These are phyloP conservation scores for Pachypanchax playfairii DNA, from an alignment of 2,113 vertebrate genomes.

Conservation along the genomic window DNA sequence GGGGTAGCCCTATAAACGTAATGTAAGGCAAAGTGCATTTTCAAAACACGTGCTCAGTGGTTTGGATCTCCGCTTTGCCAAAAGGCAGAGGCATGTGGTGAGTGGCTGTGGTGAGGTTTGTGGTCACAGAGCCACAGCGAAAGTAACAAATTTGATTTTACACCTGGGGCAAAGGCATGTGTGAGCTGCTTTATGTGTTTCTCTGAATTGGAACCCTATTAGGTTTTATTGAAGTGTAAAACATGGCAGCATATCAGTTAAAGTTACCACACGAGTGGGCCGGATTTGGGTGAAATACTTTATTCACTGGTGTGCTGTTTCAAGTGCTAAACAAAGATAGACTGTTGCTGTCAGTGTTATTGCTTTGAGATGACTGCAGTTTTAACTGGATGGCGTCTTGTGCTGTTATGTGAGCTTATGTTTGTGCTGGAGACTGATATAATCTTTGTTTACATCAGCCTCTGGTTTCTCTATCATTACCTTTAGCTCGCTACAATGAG, in stretches of 20 bases:
- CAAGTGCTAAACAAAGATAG: conserved; percentile 60
- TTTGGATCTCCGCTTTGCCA: conserved; percentile 33
- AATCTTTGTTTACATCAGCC: conserved; percentile 71
- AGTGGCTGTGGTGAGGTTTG: conserved; percentile 49
- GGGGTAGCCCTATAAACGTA: conserved; percentile 14
- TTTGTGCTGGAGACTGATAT: conserved; percentile 56
- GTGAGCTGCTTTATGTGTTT: conserved; percentile 65
- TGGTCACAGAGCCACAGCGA: conserved; percentile 47
- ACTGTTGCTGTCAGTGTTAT: conserved; percentile 56
- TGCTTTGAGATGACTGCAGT: conserved; percentile 53
- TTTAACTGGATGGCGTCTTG: conserved; percentile 55
- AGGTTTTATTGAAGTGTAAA: conserved; percentile 73
- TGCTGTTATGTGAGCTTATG: conserved; percentile 51
- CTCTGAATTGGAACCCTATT: conserved; percentile 68
- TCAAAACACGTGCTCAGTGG: conserved; percentile 31
- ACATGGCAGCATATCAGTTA: conserved; percentile 67
- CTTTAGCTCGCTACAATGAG: conserved; percentile 56
- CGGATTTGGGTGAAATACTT: conserved; percentile 45
- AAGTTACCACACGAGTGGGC: conserved; percentile 54
- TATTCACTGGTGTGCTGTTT: conserved; percentile 50
- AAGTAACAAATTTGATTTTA: conserved; percentile 65
- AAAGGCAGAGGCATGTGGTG: conserved; percentile 34
- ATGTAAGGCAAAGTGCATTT: conserved; percentile 28
- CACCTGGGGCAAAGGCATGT: conserved; percentile 60
- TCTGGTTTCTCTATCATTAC: conserved; percentile 67